These are phyloP conservation scores for Osmerus mordax DNA, from an alignment of 2,113 vertebrate genomes.

Conservation along the genomic window DNA sequence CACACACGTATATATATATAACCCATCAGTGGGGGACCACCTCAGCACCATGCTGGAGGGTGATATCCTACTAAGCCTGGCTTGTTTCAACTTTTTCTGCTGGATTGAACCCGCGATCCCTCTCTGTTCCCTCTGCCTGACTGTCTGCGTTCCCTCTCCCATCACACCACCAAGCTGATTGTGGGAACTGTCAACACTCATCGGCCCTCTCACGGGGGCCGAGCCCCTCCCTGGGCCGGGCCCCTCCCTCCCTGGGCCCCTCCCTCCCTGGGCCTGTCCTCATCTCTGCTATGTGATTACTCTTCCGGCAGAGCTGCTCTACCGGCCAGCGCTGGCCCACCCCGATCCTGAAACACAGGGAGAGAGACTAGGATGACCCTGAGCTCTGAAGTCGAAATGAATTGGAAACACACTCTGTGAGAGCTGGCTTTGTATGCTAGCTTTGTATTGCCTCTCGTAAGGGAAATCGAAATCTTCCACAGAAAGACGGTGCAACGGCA, in stretches of 20 bases:
- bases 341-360: neutral
- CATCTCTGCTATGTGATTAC: slow-evolving; percentile 27
- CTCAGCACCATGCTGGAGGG: slow-evolving; percentile 27
- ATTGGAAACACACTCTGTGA: too few relatives aligned
- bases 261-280: neutral
- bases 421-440: too few relatives aligned
- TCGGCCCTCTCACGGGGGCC: neutral
- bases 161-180: neutral
- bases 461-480: too few relatives aligned
- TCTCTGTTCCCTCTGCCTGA: neutral
- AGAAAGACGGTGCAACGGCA: too few relatives aligned
- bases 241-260: neutral
- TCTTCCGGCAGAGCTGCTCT: slow-evolving; percentile 13
- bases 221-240: neutral
- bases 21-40: slow-evolving; percentile 23
- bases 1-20: neutral
- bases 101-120: slow-evolving; percentile 24
- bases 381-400: neutral
- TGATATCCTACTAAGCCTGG: slow-evolving; percentile 43
- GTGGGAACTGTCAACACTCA: too few relatives aligned
- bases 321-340: slow-evolving; percentile 5
- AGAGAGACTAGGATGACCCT: neutral
- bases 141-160: neutral
- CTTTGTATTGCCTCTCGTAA: too few relatives aligned
- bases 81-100: slow-evolving; percentile 42